Evolutionary conservation across 2,113 vertebrate genomes (phyloP).

Genomic region (Corythoichthys haematopterus): DNA sequence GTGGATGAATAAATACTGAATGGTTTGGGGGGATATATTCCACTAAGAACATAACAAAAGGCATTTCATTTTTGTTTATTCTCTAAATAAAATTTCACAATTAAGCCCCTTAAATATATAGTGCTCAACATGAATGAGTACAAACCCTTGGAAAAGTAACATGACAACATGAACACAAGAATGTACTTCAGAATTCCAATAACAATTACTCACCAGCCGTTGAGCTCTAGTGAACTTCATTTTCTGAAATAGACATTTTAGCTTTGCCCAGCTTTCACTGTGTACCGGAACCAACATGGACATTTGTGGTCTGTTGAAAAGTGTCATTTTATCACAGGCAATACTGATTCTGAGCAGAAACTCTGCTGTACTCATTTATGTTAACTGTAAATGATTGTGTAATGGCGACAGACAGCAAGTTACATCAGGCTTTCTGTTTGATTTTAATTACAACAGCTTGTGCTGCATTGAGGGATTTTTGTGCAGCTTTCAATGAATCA

Average conservation of each 20-base stretch:
- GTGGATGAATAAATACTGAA: constrained; percentile 36
- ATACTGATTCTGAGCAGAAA: background rate
- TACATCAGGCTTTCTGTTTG: background rate
- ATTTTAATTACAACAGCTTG: background rate
- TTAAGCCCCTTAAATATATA: constrained; percentile 1
- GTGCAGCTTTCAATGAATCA: too few species aligned
- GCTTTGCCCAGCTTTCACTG: too few species aligned
- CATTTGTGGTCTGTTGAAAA: too few species aligned
- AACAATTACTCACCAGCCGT: background rate
- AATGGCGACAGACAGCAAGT: background rate
- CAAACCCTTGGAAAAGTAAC: background rate
- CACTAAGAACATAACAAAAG: constrained; percentile 1
- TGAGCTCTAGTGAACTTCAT: background rate
- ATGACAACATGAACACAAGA: constrained; percentile 5
- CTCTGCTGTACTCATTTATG: background rate
- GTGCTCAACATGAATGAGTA: background rate
- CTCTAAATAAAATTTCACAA: constrained; percentile 21
- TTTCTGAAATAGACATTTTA: background rate
- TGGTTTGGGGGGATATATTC: background rate
- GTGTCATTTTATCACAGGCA: too few species aligned
- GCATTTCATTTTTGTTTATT: background rate
- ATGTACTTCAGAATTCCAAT: background rate
- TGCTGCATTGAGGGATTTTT: background rate
- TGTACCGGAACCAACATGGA: too few species aligned
- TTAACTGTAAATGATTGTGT: background rate